Evolutionary conservation across 2,113 vertebrate species (phyloP), one percentile per base, ranked within the genome.

Genomic region (Brachirus orientalis): DNA sequence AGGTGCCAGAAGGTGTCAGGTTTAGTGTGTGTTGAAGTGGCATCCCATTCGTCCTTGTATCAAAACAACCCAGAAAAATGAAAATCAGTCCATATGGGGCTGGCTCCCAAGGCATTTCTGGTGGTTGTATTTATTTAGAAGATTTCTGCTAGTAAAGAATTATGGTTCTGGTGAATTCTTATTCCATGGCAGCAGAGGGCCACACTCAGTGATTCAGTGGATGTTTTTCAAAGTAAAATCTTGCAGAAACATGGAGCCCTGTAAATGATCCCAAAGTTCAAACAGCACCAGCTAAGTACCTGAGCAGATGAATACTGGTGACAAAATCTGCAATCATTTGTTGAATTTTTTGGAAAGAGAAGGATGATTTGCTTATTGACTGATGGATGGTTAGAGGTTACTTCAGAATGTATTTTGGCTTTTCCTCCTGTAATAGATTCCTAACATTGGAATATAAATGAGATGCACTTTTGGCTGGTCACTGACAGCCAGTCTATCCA

Each of bases 1-100:
- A 53, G 41, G 7, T 46, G 40, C 41, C 52, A 65, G 46, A 16
- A 22, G 20, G 67, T 63, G n/a, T 80, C 62, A 10, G n/a, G 45
- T 59, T 16, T 41, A 54, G 20, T 14, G 55, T 63, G 14, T 33
- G 43, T 10, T 55, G 18, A 51, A 43, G 18, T 20, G 17, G 20
- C 12, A 6, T 43, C 40, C 10, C 4, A 1, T 43, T 43, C 2
- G 37, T 38, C 37, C 8, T 11, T 38, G 37, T 38, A 11, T 38
- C 37, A 38, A 11, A 38, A 8, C 10, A 38, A 10, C 37, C 37
- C 37, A 38, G 8, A 2, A 38, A n/a, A n/a, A n/a, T n/a, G n/a
- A n/a, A n/a, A 38, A 38, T 38, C 8, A 2, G 37, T 38, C 37
- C 8, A 8, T 2, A 11, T 38, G 37, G 7, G 37, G 37, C 10